These are phyloP conservation scores for Drosophila sulfurigaster DNA, from an alignment of 1,140 invertebrate species.

Conservation along the genomic window DNA sequence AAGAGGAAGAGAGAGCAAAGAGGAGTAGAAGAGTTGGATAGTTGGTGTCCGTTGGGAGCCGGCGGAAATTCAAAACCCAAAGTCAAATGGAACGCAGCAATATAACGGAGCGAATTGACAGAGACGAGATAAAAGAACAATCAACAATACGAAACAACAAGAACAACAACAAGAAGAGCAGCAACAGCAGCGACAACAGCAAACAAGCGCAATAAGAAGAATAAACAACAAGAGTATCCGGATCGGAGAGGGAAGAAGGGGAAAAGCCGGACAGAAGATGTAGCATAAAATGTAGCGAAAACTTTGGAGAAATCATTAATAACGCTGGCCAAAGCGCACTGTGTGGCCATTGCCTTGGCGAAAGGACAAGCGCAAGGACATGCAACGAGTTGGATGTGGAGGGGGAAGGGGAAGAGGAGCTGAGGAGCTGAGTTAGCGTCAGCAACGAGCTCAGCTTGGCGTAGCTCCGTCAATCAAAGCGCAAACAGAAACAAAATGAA, in stretches of 20 bases:
- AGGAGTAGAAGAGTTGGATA: slow-evolving; percentile 4
- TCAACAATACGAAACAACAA: slow-evolving; percentile 67
- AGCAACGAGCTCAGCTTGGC: slow-evolving; percentile 53
- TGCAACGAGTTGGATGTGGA: slow-evolving; percentile 44
- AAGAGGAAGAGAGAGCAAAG: neutral
- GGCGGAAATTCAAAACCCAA: slow-evolving; percentile 79
- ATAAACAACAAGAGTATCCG: slow-evolving; percentile 35
- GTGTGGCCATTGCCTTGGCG: slow-evolving; percentile 63
- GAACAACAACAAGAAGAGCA: slow-evolving; percentile 13
- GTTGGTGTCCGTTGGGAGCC: slow-evolving; percentile 45
- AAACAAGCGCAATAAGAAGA: slow-evolving; percentile 24
- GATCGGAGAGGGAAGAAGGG: neutral
- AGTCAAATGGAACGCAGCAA: slow-evolving; percentile 81
- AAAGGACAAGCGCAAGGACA: slow-evolving; percentile 83
- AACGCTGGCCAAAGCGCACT: slow-evolving; percentile 72
- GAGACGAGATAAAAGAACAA: slow-evolving; percentile 83
- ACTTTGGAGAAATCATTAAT: slow-evolving; percentile 84
- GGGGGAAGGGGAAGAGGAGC: slow-evolving; percentile 10
- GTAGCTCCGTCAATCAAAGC: slow-evolving; percentile 80
- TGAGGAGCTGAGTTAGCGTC: slow-evolving; percentile 1
- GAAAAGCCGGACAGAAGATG: slow-evolving; percentile 57
- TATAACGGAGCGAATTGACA: slow-evolving; percentile 80
- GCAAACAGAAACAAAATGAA: slow-evolving; percentile 84
- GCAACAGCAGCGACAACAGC: slow-evolving; percentile 7
- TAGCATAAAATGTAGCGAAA: slow-evolving; percentile 82